These are phyloP conservation scores for Thalpophila matura DNA, from an alignment of 2,888 invertebrate species.

Conservation along the genomic window DNA sequence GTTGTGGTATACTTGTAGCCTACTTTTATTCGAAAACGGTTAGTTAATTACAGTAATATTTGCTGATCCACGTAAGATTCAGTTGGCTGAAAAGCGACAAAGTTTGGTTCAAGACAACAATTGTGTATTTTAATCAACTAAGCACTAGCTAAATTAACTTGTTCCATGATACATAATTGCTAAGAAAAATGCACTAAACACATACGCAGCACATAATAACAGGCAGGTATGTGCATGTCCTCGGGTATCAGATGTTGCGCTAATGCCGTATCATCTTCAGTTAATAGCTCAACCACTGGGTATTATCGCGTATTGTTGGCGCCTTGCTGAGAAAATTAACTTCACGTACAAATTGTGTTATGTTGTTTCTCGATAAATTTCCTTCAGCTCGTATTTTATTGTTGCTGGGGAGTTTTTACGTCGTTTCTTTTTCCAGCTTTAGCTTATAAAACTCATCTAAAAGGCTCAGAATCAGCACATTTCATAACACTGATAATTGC, in stretches of 20 bases:
- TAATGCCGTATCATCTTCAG: slow-evolving; percentile 43
- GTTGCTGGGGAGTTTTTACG: not conserved
- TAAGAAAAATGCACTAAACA: slow-evolving; percentile 7
- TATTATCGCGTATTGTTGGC: slow-evolving; percentile 17
- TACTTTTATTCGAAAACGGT: no score
- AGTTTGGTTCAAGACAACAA: not conserved
- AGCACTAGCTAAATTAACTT: not conserved
- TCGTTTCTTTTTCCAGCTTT: not conserved
- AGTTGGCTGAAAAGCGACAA: no score
- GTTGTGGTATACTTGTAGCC: no score
- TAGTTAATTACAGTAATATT: no score
- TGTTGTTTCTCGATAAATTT: not conserved
- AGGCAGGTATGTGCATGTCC: slow-evolving; percentile 9
- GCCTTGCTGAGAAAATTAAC: not conserved
- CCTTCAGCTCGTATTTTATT: not conserved
- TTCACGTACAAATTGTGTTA: not conserved
- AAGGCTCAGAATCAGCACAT: no score
- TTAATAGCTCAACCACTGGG: not conserved
- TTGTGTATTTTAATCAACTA: not conserved
- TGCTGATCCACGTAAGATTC: no score
- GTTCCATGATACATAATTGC: not conserved
- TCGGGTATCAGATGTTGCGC: slow-evolving; percentile 36
- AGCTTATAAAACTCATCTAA: no score
- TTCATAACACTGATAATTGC: no score
- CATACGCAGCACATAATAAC: not conserved